Base-by-base conservation (phyloP, 2,888 invertebrate species). In the Dicyrtoma fusca region DNA sequence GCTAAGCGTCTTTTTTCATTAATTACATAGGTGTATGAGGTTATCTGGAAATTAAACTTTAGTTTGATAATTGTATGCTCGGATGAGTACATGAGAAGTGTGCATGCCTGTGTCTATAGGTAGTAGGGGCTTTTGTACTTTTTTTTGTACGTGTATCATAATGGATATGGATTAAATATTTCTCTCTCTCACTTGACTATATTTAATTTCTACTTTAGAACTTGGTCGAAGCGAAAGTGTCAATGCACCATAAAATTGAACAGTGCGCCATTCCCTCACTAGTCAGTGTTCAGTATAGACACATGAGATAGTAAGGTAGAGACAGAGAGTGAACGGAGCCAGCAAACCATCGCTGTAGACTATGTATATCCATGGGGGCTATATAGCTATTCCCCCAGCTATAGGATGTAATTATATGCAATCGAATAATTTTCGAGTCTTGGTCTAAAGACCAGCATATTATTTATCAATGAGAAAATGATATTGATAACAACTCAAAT, bases 1-100 rank as follows among this genome's bases (percentile, higher is more conserved):
- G 45, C 45, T 44, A 51, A 69, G 34, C 34, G 55, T 66, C 68
- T 59, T 68, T 71, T 44, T 75, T 69, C 75, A 75, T 77, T 77
- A 77, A 77, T 77, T 77, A 75, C 77, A 75, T 73, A 75, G 77
- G 75, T 77, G 74, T 74, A 74, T 69, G 63, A 62, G 74, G 74
- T 73, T 77, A 75, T 75, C 75, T 75, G 73, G 72, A 74, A 68
- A 75, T 77, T 77, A 77, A 76, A 75, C 75, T 74, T 73, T 71
- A 74, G 73, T 74, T 75, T 69, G 76, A 76, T 76, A 76, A 76
- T 76, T 75, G 71, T 71, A 74, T 59, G 63, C 17, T 47, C 63
- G 4, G 49, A 11, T n/a, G 34, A 34, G 34, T 34, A 34, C 34
- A 8, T 3, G 34, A 5, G 34, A 19, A 19, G 53, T 19, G 13